Conservation (phyloP, 2,888 invertebrate genomes). For the Caenorhabditis sulstoni region DNA sequence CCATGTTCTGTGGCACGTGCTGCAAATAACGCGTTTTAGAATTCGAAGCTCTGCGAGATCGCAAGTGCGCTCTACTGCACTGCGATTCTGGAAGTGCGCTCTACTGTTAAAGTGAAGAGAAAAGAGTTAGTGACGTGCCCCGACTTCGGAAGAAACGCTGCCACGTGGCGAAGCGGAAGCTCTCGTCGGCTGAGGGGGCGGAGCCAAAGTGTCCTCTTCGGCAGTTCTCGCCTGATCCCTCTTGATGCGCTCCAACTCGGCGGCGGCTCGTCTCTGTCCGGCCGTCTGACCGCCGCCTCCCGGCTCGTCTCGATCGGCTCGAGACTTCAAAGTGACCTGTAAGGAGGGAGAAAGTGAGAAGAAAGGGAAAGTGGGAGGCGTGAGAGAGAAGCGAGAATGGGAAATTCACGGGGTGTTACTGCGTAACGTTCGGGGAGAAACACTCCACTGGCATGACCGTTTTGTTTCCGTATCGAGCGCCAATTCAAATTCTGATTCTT, state of each 20-base stretch:
- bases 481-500: no score
- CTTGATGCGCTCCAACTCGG: constrained; percentile 77
- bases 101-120: neutral
- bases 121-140: constrained; percentile 37
- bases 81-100: neutral
- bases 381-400: neutral
- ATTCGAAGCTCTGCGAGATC: no score
- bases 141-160: constrained; percentile 55
- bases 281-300: constrained; percentile 73
- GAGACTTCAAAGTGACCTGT: constrained; percentile 66
- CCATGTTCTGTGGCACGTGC: constrained; percentile 69
- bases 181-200: constrained; percentile 50
- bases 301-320: constrained; percentile 69
- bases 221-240: constrained; percentile 70
- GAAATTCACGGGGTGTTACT: no score
- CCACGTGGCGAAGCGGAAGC: constrained; percentile 56
- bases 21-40: constrained; percentile 21
- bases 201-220: constrained; percentile 60
- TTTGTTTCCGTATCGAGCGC: no score
- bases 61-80: no score
- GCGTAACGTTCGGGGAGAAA: no score
- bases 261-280: constrained; percentile 78
- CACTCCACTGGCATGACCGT: no score
- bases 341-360: constrained; percentile 4
- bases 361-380: neutral